phyloP scores from a whole-genome alignment of 2,888 invertebrate species.

The Neoascia interrupta region DNA sequence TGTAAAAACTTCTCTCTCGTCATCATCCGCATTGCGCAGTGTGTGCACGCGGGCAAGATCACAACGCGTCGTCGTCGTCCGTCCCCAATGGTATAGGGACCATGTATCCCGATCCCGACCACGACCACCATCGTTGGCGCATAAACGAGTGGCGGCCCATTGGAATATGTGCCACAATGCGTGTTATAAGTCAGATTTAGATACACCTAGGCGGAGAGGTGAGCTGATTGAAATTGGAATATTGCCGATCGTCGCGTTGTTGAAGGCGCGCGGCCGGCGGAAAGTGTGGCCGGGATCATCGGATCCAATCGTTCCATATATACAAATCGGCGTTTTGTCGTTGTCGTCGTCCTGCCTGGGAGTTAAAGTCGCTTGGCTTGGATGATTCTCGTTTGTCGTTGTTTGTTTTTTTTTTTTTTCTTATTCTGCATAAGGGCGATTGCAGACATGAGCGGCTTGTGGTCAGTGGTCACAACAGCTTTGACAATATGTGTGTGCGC shows the following conservation, averaged over 20 bases:
- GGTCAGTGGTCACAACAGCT: conserved; percentile 27
- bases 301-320: conserved; percentile 68
- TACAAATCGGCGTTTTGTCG: conserved; percentile 68
- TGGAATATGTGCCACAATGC: conserved; percentile 69
- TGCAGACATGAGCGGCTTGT: conserved; percentile 22
- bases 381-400: conserved; percentile 3
- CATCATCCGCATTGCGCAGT: background rate
- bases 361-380: too few species aligned
- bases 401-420: conserved; percentile 16
- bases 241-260: conserved; percentile 50
- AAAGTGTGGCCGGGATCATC: conserved; percentile 67
- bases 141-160: conserved; percentile 31
- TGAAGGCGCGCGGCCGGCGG: conserved; percentile 11
- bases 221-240: conserved; percentile 70
- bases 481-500: conserved; percentile 70
- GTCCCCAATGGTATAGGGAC: conserved; percentile 43
- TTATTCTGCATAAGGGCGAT: conserved; percentile 60
- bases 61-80: conserved; percentile 43
- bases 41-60: background rate
- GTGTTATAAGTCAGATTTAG: conserved; percentile 70
- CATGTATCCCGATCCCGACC: too few species aligned
- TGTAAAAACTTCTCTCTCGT: background rate
- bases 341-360: too few species aligned
- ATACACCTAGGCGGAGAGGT: conserved; percentile 67
- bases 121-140: conserved; percentile 56